Conservation (phyloP, 2,113 vertebrate genomes). For the Ginglymostoma cirratum region DNA sequence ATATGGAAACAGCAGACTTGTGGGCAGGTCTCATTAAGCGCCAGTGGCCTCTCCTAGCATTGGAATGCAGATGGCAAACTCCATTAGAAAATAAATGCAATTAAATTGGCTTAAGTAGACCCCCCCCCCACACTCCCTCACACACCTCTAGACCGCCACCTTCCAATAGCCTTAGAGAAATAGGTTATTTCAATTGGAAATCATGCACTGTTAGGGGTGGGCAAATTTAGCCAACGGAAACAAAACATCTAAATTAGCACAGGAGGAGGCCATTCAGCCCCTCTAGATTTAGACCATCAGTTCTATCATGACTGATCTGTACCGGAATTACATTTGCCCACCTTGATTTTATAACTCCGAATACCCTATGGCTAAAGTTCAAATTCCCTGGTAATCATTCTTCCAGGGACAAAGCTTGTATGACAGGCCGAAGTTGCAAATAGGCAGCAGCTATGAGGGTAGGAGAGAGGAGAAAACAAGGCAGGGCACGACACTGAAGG, state of each 20-base stretch:
- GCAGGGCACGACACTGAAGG: background rate
- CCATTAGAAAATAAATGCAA: background rate
- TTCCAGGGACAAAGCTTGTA: background rate
- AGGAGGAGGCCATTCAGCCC: background rate
- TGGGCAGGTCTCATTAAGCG: conserved; percentile 44
- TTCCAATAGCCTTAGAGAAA: background rate
- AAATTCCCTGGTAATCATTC: background rate
- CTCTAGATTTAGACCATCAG: background rate
- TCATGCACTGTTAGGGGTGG: background rate
- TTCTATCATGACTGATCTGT: background rate
- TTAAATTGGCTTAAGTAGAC: background rate
- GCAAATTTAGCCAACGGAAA: background rate
- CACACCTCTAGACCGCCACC: background rate
- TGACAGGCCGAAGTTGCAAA: background rate
- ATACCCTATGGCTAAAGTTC: background rate
- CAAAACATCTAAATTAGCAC: background rate
- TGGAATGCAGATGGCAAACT: background rate
- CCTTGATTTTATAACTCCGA: background rate
- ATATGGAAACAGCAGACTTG: conserved; percentile 43
- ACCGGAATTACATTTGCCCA: background rate
- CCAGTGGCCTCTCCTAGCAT: background rate
- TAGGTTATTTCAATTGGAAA: background rate
- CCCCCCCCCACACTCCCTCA: background rate
- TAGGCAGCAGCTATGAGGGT: too few relatives aligned
- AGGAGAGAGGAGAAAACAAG: too few relatives aligned